Conservation (phyloP, 1,140 invertebrate genomes). For the Drosophila sp. region DNA sequence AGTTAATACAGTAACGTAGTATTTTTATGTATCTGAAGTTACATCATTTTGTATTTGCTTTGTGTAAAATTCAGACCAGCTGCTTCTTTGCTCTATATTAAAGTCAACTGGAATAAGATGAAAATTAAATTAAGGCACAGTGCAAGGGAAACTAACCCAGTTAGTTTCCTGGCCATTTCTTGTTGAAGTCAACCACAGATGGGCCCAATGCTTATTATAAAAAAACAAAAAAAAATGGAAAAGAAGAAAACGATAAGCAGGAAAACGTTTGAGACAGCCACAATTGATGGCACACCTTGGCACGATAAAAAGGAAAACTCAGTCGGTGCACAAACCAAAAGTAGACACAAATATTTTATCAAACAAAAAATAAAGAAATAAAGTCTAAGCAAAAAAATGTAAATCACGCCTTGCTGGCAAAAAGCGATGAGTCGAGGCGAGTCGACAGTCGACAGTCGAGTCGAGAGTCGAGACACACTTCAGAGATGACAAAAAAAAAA, state of each 20-base stretch:
- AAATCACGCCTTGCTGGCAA: slow-evolving; percentile 59
- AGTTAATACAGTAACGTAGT: too few relatives aligned
- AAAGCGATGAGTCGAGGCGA: slow-evolving; percentile 26
- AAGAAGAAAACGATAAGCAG: slow-evolving; percentile 20
- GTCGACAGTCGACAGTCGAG: slow-evolving; percentile 27
- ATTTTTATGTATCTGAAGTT: too few relatives aligned
- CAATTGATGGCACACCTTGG: slow-evolving; percentile 82
- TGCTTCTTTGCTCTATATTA: background rate
- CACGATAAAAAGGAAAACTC: slow-evolving; percentile 82
- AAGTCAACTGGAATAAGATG: background rate
- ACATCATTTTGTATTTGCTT: too few relatives aligned
- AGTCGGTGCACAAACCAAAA: slow-evolving; percentile 68
- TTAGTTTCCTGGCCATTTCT: slow-evolving; percentile 58
- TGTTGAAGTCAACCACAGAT: slow-evolving; percentile 48
- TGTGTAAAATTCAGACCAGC: too few relatives aligned
- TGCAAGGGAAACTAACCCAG: slow-evolving; percentile 48
- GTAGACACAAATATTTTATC: slow-evolving; percentile 75
- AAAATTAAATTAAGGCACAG: background rate
- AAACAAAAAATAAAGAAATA: slow-evolving; percentile 36
- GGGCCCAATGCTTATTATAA: slow-evolving; percentile 35
- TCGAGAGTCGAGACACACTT: slow-evolving; percentile 69
- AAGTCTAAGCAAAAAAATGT: slow-evolving; percentile 49
- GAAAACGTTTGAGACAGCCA: slow-evolving; percentile 61
- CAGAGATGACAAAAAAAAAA: slow-evolving; percentile 72
- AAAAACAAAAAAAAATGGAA: slow-evolving; percentile 28